Evolutionary conservation across 2,888 invertebrate species (phyloP).

Genomic region (Hedychridium roseum): DNA sequence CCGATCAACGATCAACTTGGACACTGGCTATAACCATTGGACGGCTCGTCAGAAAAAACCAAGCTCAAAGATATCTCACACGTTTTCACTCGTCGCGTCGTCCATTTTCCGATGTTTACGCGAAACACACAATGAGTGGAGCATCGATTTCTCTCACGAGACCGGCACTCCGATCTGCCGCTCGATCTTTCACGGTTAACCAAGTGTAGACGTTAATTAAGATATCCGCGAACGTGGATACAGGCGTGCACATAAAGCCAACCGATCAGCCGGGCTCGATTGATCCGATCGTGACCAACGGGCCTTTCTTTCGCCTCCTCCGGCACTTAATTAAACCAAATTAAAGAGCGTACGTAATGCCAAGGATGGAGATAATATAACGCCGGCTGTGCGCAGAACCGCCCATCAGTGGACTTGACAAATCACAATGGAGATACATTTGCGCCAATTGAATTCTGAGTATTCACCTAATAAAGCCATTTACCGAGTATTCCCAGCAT

Average conservation of each 20-base stretch:
- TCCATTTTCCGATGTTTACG: too few relatives aligned
- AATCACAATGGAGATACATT: too few relatives aligned
- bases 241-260: not conserved
- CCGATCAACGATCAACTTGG: too few relatives aligned
- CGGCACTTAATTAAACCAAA: constrained; percentile 29
- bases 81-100: too few relatives aligned
- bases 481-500: too few relatives aligned
- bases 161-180: constrained; percentile 26
- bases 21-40: too few relatives aligned
- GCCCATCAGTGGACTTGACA: too few relatives aligned
- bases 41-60: too few relatives aligned
- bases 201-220: constrained; percentile 32
- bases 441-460: too few relatives aligned
- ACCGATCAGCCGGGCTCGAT: constrained; percentile 26
- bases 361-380: constrained; percentile 15
- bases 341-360: constrained; percentile 16
- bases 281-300: constrained; percentile 19
- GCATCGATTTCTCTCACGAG: constrained; percentile 37
- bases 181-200: constrained; percentile 31
- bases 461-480: too few relatives aligned
- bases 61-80: too few relatives aligned
- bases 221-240: constrained; percentile 17
- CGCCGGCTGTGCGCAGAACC: not conserved
- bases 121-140: too few relatives aligned
- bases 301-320: constrained; percentile 11